Evolutionary conservation across 2,888 invertebrate genomes (phyloP).

Genomic region (Lagria hirta): DNA sequence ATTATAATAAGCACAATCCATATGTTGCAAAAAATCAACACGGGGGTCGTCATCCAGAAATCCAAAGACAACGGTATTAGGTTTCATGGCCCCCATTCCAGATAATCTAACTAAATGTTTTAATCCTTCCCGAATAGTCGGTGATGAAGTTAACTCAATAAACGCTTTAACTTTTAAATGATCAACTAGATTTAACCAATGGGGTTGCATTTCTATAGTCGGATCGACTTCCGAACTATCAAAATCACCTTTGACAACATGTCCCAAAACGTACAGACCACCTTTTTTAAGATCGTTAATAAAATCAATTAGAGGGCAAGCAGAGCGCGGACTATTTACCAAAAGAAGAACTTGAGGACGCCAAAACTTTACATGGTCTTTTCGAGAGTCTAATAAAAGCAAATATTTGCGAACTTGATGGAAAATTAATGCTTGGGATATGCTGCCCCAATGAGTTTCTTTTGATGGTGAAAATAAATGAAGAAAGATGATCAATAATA

Average conservation of each 20-base stretch:
- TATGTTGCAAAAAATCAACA: constrained; percentile 75
- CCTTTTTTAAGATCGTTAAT: constrained; percentile 98
- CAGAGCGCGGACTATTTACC: constrained; percentile 86
- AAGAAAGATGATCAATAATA: constrained; percentile 81
- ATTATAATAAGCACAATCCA: constrained; percentile 64
- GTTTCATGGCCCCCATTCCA: constrained; percentile 99
- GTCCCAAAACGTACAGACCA: constrained; percentile 84
- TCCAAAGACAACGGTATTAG: constrained; percentile 94
- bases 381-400: constrained; percentile 89
- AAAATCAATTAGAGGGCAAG: constrained; percentile 92
- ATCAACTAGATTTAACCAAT: constrained; percentile 93
- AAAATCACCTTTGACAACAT: constrained; percentile 70
- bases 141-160: constrained; percentile 88
- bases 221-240: constrained; percentile 64
- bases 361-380: constrained; percentile 99
- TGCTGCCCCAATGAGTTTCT: constrained; percentile 90
- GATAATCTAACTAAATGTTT: constrained; percentile 88
- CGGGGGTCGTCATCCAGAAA: constrained; percentile 81
- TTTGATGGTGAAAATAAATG: constrained; percentile 86
- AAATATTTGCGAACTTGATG: constrained; percentile 97
- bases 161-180: constrained; percentile 96
- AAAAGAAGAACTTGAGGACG: constrained; percentile 93
- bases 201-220: constrained; percentile 73
- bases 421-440: constrained; percentile 98
- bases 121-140: constrained; percentile 83